Base-by-base conservation (phyloP, 2,113 vertebrate genomes). In the Elgaria multicarinata region DNA sequence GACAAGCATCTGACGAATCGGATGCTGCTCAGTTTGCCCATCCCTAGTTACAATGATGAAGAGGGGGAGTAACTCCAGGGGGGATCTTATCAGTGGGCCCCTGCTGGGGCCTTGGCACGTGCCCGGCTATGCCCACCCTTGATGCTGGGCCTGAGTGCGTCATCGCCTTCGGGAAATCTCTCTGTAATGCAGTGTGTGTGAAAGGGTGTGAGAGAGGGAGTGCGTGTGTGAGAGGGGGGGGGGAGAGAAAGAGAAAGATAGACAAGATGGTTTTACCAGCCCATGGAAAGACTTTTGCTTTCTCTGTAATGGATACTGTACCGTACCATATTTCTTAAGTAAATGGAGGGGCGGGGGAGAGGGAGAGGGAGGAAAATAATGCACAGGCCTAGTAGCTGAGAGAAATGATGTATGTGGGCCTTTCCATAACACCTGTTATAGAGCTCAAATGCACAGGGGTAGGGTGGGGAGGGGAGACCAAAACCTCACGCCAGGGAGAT, bases 341-440 rank as follows among this genome's bases (percentile, higher is more conserved):
- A 55, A 44, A 0, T 36, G 39, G 0, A 44, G 28, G 28, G 81
- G 50, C 58, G 42, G 86, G 67, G 86, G 76, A 58, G 13, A 82
- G 39, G 36, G 79, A 26, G 18, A 5, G 6, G 20, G 44, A 75
- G 28, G 24, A 53, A 44, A 69, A 82, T 76, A 69, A 66, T 8
- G 12, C 31, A 74, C 58, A 14, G 55, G 31, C 31, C 22, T 75
- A n/a, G 0, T 46, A 91, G 83, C 91, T 87, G 74, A 46, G 64
- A 53, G 55, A 67, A 50, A 93, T 89, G 92, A 95, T 92, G 84
- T 95, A 93, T 94, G 93, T 87, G 76, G 92, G 75, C 87, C 74
- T 93, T 67, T 85, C 88, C 91, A 85, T 92, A 92, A 87, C 96
- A 97, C 96, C 97, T 97, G 96, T 94, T 91, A 83, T 0, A 44